phyloP scores from a whole-genome alignment of 2,113 vertebrate genomes.

The Xenopus laevis region DNA sequence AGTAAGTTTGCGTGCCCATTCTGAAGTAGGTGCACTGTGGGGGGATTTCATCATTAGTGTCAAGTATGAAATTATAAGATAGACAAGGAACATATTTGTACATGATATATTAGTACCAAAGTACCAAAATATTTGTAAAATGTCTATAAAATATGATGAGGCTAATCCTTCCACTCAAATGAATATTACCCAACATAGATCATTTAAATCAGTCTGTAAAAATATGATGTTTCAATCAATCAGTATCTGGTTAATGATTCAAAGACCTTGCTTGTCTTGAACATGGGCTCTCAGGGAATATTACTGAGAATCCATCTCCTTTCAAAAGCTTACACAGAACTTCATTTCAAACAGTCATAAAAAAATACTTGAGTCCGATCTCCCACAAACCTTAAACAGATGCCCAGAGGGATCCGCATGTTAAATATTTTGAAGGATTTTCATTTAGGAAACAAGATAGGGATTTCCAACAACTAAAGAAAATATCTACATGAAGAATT shows the following conservation, averaged over 20 bases:
- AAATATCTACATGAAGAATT: not conserved
- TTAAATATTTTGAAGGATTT: conserved; percentile 40
- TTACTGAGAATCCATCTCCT: conserved; percentile 42
- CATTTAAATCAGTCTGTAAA: conserved; percentile 34
- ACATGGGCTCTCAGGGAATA: conserved; percentile 32
- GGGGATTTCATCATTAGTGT: too few species aligned
- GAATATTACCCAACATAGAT: conserved; percentile 22
- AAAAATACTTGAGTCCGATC: conserved; percentile 26
- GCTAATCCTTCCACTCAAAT: not conserved
- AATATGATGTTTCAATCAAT: conserved; percentile 46
- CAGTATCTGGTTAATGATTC: conserved; percentile 39
- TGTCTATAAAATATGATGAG: too few species aligned
- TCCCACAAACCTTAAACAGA: conserved; percentile 39
- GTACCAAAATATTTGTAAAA: too few species aligned
- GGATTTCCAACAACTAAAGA: conserved; percentile 16
- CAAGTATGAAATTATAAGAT: too few species aligned
- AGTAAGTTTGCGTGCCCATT: too few species aligned
- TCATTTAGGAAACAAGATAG: conserved; percentile 33
- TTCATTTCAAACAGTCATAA: conserved; percentile 40
- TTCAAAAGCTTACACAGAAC: conserved; percentile 42
- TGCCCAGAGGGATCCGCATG: conserved; percentile 37
- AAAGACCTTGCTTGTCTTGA: conserved; percentile 41
- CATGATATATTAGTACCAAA: too few species aligned
- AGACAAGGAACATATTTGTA: too few species aligned
- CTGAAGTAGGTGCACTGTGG: too few species aligned